These are phyloP conservation scores for Arctocebus calabarensis DNA, from an alignment of 2,797 vertebrate species.

Conservation along the genomic window DNA sequence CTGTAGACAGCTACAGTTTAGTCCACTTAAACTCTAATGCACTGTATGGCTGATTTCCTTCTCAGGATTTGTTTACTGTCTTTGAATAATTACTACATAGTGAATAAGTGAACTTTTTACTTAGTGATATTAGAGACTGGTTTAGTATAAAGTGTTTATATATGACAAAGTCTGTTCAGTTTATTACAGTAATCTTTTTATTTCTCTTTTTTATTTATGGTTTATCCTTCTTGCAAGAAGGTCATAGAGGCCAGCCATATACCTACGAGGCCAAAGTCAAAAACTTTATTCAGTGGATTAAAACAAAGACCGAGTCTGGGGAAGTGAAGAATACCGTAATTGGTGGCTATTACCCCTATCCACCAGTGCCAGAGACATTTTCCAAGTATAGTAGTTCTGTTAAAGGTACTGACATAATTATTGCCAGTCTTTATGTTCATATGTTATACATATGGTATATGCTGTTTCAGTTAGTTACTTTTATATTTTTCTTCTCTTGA, in stretches of 20 bases:
- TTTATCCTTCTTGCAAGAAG: conserved; percentile 86
- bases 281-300: conserved; percentile 94
- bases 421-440: conserved; percentile 12
- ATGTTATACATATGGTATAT: background rate
- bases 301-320: conserved; percentile 89
- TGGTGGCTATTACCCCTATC: conserved; percentile 94
- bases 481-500: conserved; percentile 52
- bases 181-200: conserved; percentile 23
- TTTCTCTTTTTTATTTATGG: background rate
- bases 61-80: background rate
- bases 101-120: conserved; percentile 46
- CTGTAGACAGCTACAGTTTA: conserved; percentile 40
- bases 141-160: conserved; percentile 50
- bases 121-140: background rate
- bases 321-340: conserved; percentile 90
- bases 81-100: conserved; percentile 50
- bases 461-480: background rate
- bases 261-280: conserved; percentile 91
- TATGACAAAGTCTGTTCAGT: background rate
- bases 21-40: conserved; percentile 10
- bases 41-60: conserved; percentile 34
- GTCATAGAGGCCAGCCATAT: conserved; percentile 93
- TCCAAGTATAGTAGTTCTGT: conserved; percentile 86
- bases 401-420: conserved; percentile 82
- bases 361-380: conserved; percentile 90